Evolutionary conservation across 2,888 invertebrate genomes (phyloP).

Genomic region (Pediacus dermestoides): DNA sequence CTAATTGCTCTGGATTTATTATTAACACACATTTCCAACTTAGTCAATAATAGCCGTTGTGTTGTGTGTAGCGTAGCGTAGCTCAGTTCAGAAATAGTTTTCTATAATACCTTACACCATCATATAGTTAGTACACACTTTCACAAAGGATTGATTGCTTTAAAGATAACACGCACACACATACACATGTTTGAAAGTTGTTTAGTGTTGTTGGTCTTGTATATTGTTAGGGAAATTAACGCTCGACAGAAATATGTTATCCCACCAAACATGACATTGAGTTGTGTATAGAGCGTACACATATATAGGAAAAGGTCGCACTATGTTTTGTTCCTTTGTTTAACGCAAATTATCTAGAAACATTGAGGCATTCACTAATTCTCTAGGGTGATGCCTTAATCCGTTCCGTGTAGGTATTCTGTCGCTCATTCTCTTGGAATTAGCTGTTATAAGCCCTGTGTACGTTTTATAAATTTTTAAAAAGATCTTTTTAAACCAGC

Average conservation of each 20-base stretch:
- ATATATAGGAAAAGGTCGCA: slow-evolving; percentile 19
- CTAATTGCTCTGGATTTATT: no score
- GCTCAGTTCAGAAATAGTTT: no score
- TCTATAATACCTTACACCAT: no score
- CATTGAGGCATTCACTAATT: slow-evolving; percentile 34
- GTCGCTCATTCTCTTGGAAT: slow-evolving; percentile 34
- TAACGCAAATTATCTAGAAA: slow-evolving; percentile 36
- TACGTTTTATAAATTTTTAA: slow-evolving; percentile 36
- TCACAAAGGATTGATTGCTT: no score
- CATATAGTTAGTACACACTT: no score
- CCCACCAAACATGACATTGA: slow-evolving; percentile 24
- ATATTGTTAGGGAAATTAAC: slow-evolving; percentile 19
- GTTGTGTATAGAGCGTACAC: no score
- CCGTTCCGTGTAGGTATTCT: slow-evolving; percentile 33
- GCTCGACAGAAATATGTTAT: slow-evolving; percentile 23
- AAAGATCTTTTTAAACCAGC: slow-evolving; percentile 30
- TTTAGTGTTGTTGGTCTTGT: no score
- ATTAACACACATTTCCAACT: no score
- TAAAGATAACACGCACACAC: no score
- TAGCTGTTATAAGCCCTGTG: slow-evolving; percentile 29
- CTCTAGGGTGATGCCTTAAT: slow-evolving; percentile 39
- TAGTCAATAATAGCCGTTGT: no score
- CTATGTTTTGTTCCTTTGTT: slow-evolving; percentile 34
- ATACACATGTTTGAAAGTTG: no score
- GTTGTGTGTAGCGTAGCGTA: no score